Conservation (phyloP, 2,797 vertebrate species). For the Gila robusta region DNA sequence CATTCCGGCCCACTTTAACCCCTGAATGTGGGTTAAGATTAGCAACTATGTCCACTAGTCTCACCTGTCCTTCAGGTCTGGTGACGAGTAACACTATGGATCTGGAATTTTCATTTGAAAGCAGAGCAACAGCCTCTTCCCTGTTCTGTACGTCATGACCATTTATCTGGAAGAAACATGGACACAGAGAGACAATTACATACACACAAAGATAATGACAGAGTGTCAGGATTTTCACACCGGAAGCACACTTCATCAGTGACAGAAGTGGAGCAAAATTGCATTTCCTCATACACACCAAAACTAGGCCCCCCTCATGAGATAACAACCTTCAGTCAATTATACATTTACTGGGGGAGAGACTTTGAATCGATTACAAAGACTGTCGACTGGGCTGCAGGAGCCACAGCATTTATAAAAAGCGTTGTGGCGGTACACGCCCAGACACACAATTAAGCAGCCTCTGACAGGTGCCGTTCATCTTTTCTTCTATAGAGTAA, state of each 20-base stretch:
- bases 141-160: conserved; percentile 92
- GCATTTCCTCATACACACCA: conserved; percentile 16
- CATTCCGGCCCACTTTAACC: too few species aligned
- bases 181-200: conserved; percentile 70
- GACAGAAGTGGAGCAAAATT: conserved; percentile 46
- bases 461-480: conserved; percentile 96
- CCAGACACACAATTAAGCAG: conserved; percentile 98
- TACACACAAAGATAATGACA: conserved; percentile 39
- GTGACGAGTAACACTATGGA: conserved; percentile 90
- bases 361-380: conserved; percentile 54
- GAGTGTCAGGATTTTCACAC: conserved; percentile 32
- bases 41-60: background rate
- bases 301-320: conserved; percentile 38
- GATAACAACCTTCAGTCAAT: conserved; percentile 81
- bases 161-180: conserved; percentile 87
- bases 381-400: conserved; percentile 47
- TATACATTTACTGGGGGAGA: conserved; percentile 77
- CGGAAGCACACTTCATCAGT: conserved; percentile 45
- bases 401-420: conserved; percentile 82
- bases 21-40: background rate
- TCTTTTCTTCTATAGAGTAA: conserved; percentile 96
- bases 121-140: conserved; percentile 90
- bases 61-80: conserved; percentile 93
- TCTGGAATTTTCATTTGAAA: conserved; percentile 89
- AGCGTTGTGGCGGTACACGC: conserved; percentile 78